Base-by-base conservation (phyloP, 2,797 vertebrate species). In the Sandelia bainsii region DNA sequence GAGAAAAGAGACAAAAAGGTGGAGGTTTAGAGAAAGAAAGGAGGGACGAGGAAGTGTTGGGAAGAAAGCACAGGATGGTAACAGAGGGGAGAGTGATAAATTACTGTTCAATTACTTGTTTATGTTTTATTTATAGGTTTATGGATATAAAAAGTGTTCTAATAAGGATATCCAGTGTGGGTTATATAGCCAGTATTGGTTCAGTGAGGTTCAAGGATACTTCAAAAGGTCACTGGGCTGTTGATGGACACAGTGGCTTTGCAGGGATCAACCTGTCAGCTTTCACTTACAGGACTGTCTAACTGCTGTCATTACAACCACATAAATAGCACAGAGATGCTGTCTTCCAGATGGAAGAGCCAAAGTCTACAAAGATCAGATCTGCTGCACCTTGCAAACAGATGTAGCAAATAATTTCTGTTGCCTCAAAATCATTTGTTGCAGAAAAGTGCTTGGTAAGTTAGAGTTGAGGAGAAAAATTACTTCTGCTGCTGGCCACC, bases 201-300 rank as follows among this genome's bases (percentile, higher is more conserved):
- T 73, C 20, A 22, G 50, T 60, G 29, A 4, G 2, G 40, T 63
- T 82, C 83, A 90, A 91, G 80, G 82, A 76, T 83, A 79, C 71
- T 75, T 79, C n/a, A 49, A 27, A 39, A 42, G 62, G 59, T 80
- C 63, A 72, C 70, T 25, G 6, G 48, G 44, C 65, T 62, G 46
- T 8, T 80, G 83, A 89, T 81, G 72, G 83, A 87, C 79, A 81
- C 9, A 19, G 53, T 61, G 75, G 59, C 56, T 83, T 81, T 62
- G 53, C 54, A 69, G 60, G 62, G 65, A 83, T 86, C 74, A 72
- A 70, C 80, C 37, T 81, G 84, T 82, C 84, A 83, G 53, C 50
- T 69, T 32, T 53, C 50, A 71, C 72, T 75, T 44, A 50, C 34
- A 8, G 52, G 39, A 49, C 57, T 29, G 68, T 73, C 71, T 72